phyloP scores from a whole-genome alignment of 2,888 invertebrate species.

The Rapana venosa region DNA sequence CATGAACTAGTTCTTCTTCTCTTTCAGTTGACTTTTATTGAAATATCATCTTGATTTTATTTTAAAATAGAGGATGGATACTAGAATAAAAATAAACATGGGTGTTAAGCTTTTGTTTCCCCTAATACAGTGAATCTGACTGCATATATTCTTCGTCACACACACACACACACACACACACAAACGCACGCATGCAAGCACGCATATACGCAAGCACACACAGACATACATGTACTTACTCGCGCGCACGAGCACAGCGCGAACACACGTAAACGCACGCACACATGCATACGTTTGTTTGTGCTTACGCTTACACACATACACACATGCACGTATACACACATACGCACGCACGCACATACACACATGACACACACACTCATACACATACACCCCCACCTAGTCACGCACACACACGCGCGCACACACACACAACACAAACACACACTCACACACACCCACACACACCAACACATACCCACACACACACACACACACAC shows the following conservation, averaged over 20 bases:
- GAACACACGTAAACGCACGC: neutral
- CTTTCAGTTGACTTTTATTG: too few species aligned
- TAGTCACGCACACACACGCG: constrained; percentile 2
- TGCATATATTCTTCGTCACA: too few species aligned
- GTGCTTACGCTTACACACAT: neutral
- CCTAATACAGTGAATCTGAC: too few species aligned
- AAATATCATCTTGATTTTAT: too few species aligned
- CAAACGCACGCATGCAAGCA: too few species aligned
- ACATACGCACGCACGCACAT: neutral
- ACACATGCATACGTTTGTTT: neutral
- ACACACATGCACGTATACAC: neutral
- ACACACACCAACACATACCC: constrained; percentile 21
- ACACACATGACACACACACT: neutral
- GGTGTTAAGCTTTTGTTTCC: too few species aligned
- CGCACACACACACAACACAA: constrained; percentile 11
- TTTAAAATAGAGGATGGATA: too few species aligned
- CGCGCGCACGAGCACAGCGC: neutral
- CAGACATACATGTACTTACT: too few species aligned
- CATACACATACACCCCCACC: constrained; percentile 19
- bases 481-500: constrained; percentile 28
- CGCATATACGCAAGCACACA: too few species aligned
- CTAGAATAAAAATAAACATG: too few species aligned
- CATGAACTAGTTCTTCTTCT: too few species aligned
- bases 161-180: too few species aligned
- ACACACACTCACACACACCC: constrained; percentile 10